phyloP scores from a whole-genome alignment of 2,113 vertebrate genomes.

The Fregetta grallaria region DNA sequence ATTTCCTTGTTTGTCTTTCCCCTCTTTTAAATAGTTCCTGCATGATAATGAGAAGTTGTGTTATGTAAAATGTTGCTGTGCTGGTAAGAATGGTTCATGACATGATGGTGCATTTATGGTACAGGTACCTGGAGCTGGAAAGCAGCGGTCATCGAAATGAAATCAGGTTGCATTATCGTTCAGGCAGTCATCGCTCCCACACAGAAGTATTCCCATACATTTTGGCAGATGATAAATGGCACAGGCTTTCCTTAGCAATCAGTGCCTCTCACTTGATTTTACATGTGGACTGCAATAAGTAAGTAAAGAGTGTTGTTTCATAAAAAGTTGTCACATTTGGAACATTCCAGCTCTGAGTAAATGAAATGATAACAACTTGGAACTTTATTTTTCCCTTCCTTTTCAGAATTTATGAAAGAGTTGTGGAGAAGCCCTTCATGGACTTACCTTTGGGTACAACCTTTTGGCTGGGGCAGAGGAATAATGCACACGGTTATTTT shows the following conservation, averaged over 20 bases:
- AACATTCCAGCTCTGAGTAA: neutral
- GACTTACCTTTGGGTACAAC: slow-evolving; percentile 88
- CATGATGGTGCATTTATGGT: slow-evolving; percentile 7
- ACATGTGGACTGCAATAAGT: slow-evolving; percentile 97
- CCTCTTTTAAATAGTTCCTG: neutral
- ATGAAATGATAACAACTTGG: neutral
- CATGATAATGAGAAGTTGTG: neutral
- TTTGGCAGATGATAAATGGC: slow-evolving; percentile 95
- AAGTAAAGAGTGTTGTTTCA: slow-evolving; percentile 34
- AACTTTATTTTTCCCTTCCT: neutral
- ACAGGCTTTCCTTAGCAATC: slow-evolving; percentile 91
- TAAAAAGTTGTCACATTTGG: neutral
- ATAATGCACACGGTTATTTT: slow-evolving; percentile 92
- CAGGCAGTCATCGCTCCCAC: slow-evolving; percentile 85
- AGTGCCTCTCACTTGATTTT: slow-evolving; percentile 94
- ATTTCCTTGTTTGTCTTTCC: neutral
- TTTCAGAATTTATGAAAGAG: slow-evolving; percentile 94
- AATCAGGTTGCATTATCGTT: slow-evolving; percentile 92
- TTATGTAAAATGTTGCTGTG: neutral
- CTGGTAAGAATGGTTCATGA: neutral
- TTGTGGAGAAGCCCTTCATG: slow-evolving; percentile 89
- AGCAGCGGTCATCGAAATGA: slow-evolving; percentile 97
- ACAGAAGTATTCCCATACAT: slow-evolving; percentile 96
- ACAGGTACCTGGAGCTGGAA: slow-evolving; percentile 93
- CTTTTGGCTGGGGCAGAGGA: slow-evolving; percentile 96